Base-by-base conservation (phyloP, 2,113 vertebrate genomes). In the Catharus minimus region DNA sequence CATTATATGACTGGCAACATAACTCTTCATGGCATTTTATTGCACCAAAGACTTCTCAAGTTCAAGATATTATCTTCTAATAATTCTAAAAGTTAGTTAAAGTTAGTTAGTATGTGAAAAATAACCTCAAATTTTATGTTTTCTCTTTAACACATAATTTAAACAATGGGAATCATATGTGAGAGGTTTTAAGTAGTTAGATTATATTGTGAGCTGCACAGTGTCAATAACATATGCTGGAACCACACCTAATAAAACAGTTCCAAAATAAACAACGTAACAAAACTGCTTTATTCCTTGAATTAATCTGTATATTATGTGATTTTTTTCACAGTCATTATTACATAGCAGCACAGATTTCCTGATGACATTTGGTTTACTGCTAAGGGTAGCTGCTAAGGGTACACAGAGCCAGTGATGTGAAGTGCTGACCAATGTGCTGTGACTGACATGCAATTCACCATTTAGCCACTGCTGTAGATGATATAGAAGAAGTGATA, bases 251-350 rank as follows among this genome's bases (percentile, higher is more conserved):
- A 76, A 94, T 49, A 85, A 92, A 90, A 91, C 6, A 82, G 43
- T 86, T 92, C 24, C 79, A 88, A 69, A 75, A 90, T 33, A 93
- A 90, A 50, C 23, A 85, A 86, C 27, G 15, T 77, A 80, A 88
- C 2, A 92, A 81, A 83, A 32, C 33, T 89, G 19, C 62, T 95
- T 90, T 67, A 81, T 36, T 20, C 81, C 68, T 68, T 85, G 61
- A 28, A 68, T 61, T 15, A 43, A 22, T 64, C 93, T 56, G 72
- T 60, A 57, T 53, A 57, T 24, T 43, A 9, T 44, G 32, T 55
- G 39, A 36, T 56, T 41, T 87, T 93, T 80, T 80, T 60, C 43
- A 50, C 15, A n/a, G 30, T 21, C 65, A 71, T 87, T 58, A 77
- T 8, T 69, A 58, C 55, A 83, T 2, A 77, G 44, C 47, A 88